Base-by-base conservation (phyloP, 2,888 invertebrate genomes). In the Catocala nupta region DNA sequence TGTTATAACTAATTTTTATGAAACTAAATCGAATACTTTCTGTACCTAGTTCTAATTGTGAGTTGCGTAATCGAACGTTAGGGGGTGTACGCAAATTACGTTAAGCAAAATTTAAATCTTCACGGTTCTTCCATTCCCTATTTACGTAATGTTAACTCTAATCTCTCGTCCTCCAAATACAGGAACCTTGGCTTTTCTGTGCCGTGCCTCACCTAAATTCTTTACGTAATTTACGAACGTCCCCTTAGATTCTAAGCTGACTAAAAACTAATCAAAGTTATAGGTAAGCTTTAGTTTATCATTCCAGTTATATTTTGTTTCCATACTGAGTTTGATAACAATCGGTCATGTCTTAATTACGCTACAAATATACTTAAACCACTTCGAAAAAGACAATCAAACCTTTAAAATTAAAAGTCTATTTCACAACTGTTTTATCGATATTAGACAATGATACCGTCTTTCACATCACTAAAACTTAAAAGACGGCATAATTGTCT, bases 1-100 rank as follows among this genome's bases (percentile, higher is more conserved):
- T 50, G 62, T 54, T 66, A 64, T 50, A 8, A 64, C 43, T 71
- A 48, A 63, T 63, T 73, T 71, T 36, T 71, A 66, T 64, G 51
- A 45, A 52, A 55, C 56, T 63, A 69, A 73, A 66, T 66, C 53
- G 58, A 69, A 65, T 49, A 64, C 52, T 66, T 53, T 59, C 49
- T 52, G 44, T 61, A 59, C 47, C 16, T 16, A 16, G 16, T 42
- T 55, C 44, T 72, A 71, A 62, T 53, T 68, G 49, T 73, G 59
- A 47, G 36, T 63, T 68, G 49, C 53, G 50, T 59, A 63, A 68
- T 68, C 47, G 45, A 71, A 55, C 57, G 25, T 66, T 73, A 12
- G 8, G 45, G 45, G 5, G 45, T 12, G 25, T 25, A 25, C 25
- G 25, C 25, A 25, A 25, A 25, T 25, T 25, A 25, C 25, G 25